phyloP scores from a whole-genome alignment of 2,888 invertebrate species.

The Tenthredo distinguenda region DNA sequence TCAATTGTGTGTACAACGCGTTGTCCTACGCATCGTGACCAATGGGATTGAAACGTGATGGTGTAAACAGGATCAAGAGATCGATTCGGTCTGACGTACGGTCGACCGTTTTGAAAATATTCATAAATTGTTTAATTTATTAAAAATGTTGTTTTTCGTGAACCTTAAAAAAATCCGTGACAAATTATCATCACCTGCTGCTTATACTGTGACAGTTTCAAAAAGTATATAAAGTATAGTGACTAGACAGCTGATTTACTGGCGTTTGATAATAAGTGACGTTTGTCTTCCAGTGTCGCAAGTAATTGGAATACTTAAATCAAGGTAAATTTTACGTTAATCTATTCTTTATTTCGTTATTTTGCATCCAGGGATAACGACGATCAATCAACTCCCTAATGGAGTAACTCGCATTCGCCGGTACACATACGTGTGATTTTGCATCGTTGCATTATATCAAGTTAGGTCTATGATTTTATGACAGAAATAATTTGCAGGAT shows the following conservation, averaged over 20 bases:
- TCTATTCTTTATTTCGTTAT: background rate
- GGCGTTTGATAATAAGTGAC: constrained; percentile 7
- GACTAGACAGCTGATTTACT: constrained; percentile 33
- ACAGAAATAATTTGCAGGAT: constrained; percentile 10
- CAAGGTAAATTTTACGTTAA: constrained; percentile 32
- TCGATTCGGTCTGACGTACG: constrained; percentile 18
- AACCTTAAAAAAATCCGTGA: constrained; percentile 32
- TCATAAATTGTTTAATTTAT: background rate
- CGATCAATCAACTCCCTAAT: constrained; percentile 1
- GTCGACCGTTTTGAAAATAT: background rate
- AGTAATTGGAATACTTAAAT: constrained; percentile 46
- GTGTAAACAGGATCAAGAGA: background rate
- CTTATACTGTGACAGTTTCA: constrained; percentile 39
- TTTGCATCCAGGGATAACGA: background rate
- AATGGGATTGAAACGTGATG: constrained; percentile 29
- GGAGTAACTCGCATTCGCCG: background rate
- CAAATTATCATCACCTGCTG: constrained; percentile 9
- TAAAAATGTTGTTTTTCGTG: constrained; percentile 45
- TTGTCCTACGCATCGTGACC: background rate
- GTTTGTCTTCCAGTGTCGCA: constrained; percentile 29
- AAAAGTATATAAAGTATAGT: background rate
- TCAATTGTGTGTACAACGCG: background rate
- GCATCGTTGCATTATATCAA: constrained; percentile 15
- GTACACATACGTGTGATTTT: background rate
- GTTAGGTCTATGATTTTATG: background rate